Evolutionary conservation across 2,797 vertebrate genomes (phyloP), one percentile per base, ranked within the genome.

Genomic region (Parauchenoglanis ngamensis): DNA sequence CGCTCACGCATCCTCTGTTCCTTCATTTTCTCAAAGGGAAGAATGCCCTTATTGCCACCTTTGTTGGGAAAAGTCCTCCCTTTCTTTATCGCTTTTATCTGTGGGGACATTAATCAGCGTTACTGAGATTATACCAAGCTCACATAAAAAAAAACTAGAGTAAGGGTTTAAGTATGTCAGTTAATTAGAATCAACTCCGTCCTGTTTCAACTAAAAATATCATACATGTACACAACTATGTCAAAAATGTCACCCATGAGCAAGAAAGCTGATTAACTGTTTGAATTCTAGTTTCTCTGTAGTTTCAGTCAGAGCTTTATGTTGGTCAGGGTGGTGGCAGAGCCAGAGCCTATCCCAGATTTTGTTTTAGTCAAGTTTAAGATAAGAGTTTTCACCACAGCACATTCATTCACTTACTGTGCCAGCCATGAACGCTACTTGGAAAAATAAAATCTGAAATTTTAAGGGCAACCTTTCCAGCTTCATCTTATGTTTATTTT

Each of bases 21-120:
- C 94, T 99, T 99, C 95, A 99, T 98, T 94, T 98, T 98, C 93
- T 99, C 97, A 94, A 99, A 99, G 83, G 98, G 97, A 86, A 99
- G 92, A 91, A 99, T 98, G 92, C 97, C 97, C 57, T 95, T 96
- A 83, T 95, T 95, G 83, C 95, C 96, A 19, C 85, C 88, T 86
- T 89, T 89, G 59, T 89, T 90, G 2, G 54, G 54, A 44, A 91
- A 85, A 15, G 78, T 78, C 7, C 90, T 84, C 2, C 83, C 86
- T 73, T 83, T 96, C 94, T 94, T 98, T 92, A 97, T 94, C 93
- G 96, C 96, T 88, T 95, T 96, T 72, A 97, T 94, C 98, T 98
- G 75, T 28, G 56, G 57, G 75, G 63, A 65, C 19, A 23, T 40
- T 57, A 54, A 56, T 35, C 28, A 78, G 11, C 3, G 1, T 54